phyloP scores from a whole-genome alignment of 2,113 vertebrate genomes.

The Pavo muticus region DNA sequence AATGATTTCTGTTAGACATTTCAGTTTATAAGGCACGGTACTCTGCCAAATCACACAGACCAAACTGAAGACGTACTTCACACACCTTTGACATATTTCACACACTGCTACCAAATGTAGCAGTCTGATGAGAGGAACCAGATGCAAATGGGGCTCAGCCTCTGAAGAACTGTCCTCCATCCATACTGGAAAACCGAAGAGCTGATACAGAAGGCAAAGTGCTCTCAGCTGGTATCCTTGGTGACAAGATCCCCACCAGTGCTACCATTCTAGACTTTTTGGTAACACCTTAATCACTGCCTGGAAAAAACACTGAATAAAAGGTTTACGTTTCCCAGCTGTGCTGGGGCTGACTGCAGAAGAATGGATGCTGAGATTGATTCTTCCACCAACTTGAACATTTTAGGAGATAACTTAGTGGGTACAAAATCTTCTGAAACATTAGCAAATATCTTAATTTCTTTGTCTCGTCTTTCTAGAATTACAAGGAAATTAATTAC shows the following conservation, averaged over 20 bases:
- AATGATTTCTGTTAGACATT: not conserved
- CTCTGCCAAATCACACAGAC: not conserved
- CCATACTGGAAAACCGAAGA: not conserved
- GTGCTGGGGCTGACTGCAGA: not conserved
- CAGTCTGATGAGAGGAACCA: not conserved
- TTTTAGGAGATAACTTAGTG: not conserved
- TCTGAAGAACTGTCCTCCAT: not conserved
- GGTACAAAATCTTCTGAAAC: not conserved
- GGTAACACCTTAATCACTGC: not conserved
- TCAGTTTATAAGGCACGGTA: not conserved
- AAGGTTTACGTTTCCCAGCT: not conserved
- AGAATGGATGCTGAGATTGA: not conserved
- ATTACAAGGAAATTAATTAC: not conserved
- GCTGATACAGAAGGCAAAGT: not conserved
- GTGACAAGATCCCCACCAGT: not conserved
- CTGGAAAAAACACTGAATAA: not conserved
- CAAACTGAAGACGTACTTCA: not conserved
- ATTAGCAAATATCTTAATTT: not conserved
- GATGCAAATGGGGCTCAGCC: not conserved
- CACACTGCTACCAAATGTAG: not conserved
- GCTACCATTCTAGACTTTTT: not conserved
- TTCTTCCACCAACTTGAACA: not conserved
- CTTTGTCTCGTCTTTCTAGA: not conserved
- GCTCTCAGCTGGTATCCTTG: not conserved
- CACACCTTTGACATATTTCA: not conserved